Conservation (phyloP, 2,888 invertebrate species). For the Helicoverpa assulta region DNA sequence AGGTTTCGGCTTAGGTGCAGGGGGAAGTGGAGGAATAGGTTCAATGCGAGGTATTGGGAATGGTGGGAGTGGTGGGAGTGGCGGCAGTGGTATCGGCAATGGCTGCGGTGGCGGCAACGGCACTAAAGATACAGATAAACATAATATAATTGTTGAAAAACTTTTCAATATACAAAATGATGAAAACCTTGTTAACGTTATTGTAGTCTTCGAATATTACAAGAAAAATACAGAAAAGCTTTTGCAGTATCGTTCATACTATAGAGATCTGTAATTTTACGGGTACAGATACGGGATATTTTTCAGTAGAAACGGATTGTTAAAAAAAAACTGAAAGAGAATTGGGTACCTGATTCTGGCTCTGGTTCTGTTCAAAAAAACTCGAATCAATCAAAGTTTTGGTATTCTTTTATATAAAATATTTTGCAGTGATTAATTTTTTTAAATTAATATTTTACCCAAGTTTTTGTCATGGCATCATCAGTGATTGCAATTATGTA, state of each 20-base stretch:
- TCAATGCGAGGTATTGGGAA: constrained; percentile 13
- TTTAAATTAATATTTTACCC: no score
- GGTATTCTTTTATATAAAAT: neutral
- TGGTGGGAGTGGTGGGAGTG: constrained; percentile 1
- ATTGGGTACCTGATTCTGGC: constrained; percentile 39
- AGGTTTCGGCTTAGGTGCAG: constrained; percentile 19
- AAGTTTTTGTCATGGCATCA: no score
- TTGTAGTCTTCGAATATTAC: no score
- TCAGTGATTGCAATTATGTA: neutral
- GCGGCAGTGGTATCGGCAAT: constrained; percentile 36
- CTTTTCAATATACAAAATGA: neutral
- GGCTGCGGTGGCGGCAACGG: constrained; percentile 42
- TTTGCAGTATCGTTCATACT: no score
- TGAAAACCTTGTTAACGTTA: no score
- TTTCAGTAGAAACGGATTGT: no score
- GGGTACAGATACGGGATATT: no score
- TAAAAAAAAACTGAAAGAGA: neutral
- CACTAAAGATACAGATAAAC: constrained; percentile 23
- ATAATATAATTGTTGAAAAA: neutral
- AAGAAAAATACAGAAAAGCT: no score
- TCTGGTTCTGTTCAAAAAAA: constrained; percentile 33
- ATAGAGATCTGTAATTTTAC: no score
- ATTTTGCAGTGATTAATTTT: constrained; percentile 1
- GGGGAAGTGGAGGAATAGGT: constrained; percentile 27
- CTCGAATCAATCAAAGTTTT: constrained; percentile 16